Evolutionary conservation across 2,797 vertebrate genomes (phyloP), one percentile per base, ranked within the genome.

Genomic region (Huso huso): DNA sequence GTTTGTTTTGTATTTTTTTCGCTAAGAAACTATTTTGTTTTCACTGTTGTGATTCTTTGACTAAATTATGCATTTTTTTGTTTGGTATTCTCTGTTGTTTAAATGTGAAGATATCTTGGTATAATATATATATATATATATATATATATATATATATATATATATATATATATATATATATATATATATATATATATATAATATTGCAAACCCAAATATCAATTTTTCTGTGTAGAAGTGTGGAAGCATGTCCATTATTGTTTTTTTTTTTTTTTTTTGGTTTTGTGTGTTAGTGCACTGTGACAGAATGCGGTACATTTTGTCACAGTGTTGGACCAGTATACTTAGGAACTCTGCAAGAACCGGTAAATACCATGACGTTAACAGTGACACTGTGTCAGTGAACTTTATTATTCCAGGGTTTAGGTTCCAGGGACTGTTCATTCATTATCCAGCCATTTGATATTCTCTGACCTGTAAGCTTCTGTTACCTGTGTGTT

Each of bases 281-380:
- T 58, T 58, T 58, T 37, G 23, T 37, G 23, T 37, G 23, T 11
- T 73, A 59, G 65, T 55, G 71, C 61, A 61, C 69, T 52, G 57
- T 68, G 60, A 58, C 69, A 61, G 68, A 62, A 66, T 57, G 68
- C 70, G 75, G 71, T 72, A 59, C 74, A 37, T 77, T 57, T 37
- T 76, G 11, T 69, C 73, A 70, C 74, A 69, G 78, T 77, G 70
- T 75, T 82, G 82, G 84, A 86, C 84, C 84, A 83, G 73, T 70
- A 71, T 70, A 1, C 15, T n/a, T 12, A 1, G 51, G 8, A 8
- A 12, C 51, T 3, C 51, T 12, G 6, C 12, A 12, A 12, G 51
- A 53, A 2, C n/a, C 51, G 0, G 8, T 53, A 53, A 8, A 8
- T 12, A 8, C 51, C 51, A 12, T 8, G 51, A 53, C 51, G 2